Percentiles rank a stretch among this genome's conserved stretches.
Conservation (phyloP, 2,888 invertebrate genomes). For the Mimumesa dahlbomi region DNA sequence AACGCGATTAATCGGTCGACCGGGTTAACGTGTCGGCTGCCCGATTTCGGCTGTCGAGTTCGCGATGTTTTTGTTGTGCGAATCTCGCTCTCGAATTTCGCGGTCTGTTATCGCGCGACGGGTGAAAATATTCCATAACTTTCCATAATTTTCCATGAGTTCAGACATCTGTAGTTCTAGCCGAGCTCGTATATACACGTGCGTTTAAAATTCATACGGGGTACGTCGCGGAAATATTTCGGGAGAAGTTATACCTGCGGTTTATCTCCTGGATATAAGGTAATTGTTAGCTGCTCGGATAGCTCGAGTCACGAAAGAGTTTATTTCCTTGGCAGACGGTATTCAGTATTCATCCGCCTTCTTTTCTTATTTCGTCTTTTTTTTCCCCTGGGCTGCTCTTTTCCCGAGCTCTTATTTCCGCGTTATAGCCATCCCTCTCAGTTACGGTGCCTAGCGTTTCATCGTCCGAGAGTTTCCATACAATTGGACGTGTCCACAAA, state of each 20-base stretch:
- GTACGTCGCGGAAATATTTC: not conserved
- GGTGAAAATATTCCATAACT: conserved; percentile 25
- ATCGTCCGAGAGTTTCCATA: conserved; percentile 11
- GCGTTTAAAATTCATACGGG: not conserved
- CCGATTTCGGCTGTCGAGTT: too few relatives aligned
- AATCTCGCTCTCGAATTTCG: conserved; percentile 3
- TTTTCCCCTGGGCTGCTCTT: conserved; percentile 14
- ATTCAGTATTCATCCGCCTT: not conserved
- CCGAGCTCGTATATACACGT: not conserved
- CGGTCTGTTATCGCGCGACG: conserved; percentile 29
- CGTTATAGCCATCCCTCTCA: not conserved
- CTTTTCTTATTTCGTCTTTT: conserved; percentile 8
- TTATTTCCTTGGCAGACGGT: conserved; percentile 7
- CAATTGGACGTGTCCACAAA: conserved; percentile 31
- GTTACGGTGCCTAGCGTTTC: not conserved
- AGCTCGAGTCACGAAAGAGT: not conserved
- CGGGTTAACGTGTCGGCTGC: too few relatives aligned
- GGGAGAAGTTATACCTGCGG: not conserved
- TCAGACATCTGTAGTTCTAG: too few relatives aligned
- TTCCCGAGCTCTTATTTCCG: not conserved
- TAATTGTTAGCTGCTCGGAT: not conserved
- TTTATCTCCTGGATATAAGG: not conserved
- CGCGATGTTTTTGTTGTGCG: not conserved
- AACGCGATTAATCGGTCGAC: too few relatives aligned
- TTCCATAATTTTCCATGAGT: conserved; percentile 14